These are phyloP conservation scores for Agrilus biguttatus DNA, from an alignment of 2,888 invertebrate species.

Conservation along the genomic window DNA sequence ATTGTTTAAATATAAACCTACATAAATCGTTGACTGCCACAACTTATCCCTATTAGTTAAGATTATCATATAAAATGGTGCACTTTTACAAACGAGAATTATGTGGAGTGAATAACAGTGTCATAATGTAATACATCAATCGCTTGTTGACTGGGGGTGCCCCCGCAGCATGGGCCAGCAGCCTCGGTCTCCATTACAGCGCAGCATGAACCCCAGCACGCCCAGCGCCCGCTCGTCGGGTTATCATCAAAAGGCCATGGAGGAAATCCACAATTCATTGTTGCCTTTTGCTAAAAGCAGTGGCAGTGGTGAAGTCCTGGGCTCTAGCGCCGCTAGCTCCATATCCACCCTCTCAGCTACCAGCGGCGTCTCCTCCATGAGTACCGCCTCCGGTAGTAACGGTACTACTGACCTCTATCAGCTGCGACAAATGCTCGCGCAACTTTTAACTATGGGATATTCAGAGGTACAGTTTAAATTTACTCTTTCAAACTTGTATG, in stretches of 20 bases:
- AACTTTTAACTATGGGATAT: conserved; percentile 57
- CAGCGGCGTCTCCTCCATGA: conserved; percentile 44
- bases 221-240: conserved; percentile 40
- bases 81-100: no score
- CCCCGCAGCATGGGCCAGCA: conserved; percentile 37
- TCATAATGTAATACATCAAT: neutral
- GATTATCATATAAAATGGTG: no score
- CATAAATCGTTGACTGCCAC: no score
- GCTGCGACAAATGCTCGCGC: conserved; percentile 48
- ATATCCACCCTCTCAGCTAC: conserved; percentile 49
- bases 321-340: conserved; percentile 63
- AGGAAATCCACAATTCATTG: conserved; percentile 71
- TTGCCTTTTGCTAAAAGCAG: conserved; percentile 62
- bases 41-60: no score
- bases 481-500: neutral
- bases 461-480: conserved; percentile 44
- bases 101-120: neutral
- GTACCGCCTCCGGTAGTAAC: conserved; percentile 35
- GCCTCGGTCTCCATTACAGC: conserved; percentile 22
- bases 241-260: conserved; percentile 77
- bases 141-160: conserved; percentile 14
- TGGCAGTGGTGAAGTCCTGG: conserved; percentile 41
- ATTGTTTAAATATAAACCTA: no score
- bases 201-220: conserved; percentile 51
- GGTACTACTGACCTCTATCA: conserved; percentile 49